These are phyloP conservation scores for Marcusenius ussheri DNA, from an alignment of 2,113 vertebrate genomes.

Conservation along the genomic window DNA sequence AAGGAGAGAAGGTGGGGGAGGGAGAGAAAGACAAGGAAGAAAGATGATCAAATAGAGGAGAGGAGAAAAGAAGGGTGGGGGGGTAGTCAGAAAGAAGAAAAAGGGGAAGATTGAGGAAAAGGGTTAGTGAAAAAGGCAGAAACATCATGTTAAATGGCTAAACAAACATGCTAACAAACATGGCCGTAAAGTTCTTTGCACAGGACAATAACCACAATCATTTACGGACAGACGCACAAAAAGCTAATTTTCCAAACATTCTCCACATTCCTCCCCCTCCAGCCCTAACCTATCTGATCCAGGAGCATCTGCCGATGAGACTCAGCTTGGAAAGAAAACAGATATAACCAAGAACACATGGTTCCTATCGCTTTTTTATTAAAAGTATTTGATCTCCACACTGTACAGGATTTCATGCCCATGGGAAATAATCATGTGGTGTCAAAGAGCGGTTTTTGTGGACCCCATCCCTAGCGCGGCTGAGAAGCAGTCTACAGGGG, in stretches of 20 bases:
- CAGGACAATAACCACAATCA: constrained; percentile 12
- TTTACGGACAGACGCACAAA: constrained; percentile 7
- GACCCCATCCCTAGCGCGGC: background rate
- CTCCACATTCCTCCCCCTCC: constrained; percentile 9
- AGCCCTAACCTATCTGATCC: background rate
- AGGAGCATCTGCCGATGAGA: constrained; percentile 2
- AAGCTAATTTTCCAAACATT: constrained; percentile 12
- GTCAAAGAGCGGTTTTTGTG: background rate
- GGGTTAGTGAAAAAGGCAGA: background rate
- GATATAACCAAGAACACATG: constrained; percentile 18
- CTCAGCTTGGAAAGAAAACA: background rate
- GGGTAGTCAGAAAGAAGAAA: background rate
- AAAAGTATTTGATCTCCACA: background rate
- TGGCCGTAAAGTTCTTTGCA: background rate
- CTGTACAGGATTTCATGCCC: background rate
- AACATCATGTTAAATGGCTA: constrained; percentile 5
- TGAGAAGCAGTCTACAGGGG: background rate
- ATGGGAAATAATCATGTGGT: background rate
- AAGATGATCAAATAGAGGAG: constrained; percentile 18
- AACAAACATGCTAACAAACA: background rate
- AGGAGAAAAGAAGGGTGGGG: constrained; percentile 10
- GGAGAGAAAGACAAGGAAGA: background rate
- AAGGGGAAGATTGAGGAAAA: background rate
- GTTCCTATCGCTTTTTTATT: background rate
- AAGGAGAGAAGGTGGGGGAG: background rate